Evolutionary conservation across 2,797 vertebrate genomes (phyloP), one percentile per base, ranked within the genome.

Genomic region (Chanos chanos): DNA sequence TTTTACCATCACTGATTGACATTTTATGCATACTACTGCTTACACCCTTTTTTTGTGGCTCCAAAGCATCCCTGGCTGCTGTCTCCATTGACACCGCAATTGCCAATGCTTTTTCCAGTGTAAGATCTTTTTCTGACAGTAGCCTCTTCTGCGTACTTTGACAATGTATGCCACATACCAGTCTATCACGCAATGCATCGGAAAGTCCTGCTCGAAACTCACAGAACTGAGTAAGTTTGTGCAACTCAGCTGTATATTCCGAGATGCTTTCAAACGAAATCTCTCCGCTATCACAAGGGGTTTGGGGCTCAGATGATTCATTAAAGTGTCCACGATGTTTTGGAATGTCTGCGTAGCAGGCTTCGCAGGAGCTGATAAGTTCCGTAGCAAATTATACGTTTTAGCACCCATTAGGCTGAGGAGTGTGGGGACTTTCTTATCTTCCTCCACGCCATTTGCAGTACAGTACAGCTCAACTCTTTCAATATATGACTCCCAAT

Each of bases 61-160:
- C 41, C 2, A 6, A 4, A n/a, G 25, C 9, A 40, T 65, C 53
- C n/a, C 48, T 47, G 7, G 49, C 6, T 7, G 10, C 30, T 30
- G 31, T 28, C 43, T n/a, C n/a, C n/a, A n/a, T 58, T 24, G 37
- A 66, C 5, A 36, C 8, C 3, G n/a, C 51, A 8, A 41, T 27
- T 5, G 54, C 10, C 1, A 54, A 5, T 16, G 40, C 28, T 22
- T 2, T 3, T 4, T 1, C 7, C 9, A 52, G 6, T 10, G 31
- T 48, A 7, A 60, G 19, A 6, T 54, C 25, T 15, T 13, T 43
- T 12, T 52, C 27, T 3, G 28, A 28, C 21, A 53, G 49, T 2
- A 53, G 13, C 21, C 19, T 1, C 34, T 64, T 56, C 24, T 56
- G 52, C 1, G 3, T 61, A 34, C 41, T 31, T 34, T 59, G 12